Evolutionary conservation across 2,797 vertebrate genomes (phyloP).

Genomic region (Sebastes steindachneri): DNA sequence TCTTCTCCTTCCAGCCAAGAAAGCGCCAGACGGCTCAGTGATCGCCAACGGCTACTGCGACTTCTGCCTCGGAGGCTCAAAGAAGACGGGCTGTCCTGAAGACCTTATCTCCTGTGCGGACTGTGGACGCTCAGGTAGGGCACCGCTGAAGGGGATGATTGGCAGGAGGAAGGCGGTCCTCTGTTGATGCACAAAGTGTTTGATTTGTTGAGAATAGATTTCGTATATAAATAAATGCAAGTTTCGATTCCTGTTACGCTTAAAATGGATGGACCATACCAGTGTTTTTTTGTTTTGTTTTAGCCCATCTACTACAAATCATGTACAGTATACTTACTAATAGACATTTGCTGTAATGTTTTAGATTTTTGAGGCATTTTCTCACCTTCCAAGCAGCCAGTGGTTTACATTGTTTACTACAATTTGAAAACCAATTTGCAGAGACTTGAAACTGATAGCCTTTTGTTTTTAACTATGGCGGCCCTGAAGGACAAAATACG

Average conservation of each 20-base stretch:
- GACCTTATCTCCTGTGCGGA: constrained; percentile 96
- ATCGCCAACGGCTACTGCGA: constrained; percentile 96
- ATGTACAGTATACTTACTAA: constrained; percentile 29
- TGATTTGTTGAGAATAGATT: constrained; percentile 27
- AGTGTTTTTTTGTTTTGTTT: constrained; percentile 56
- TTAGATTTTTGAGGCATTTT: constrained; percentile 3
- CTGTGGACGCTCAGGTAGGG: constrained; percentile 93
- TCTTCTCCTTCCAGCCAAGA: constrained; percentile 85
- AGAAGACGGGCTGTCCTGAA: constrained; percentile 95
- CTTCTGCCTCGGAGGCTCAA: constrained; percentile 95
- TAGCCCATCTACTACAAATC: constrained; percentile 54
- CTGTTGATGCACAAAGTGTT: constrained; percentile 62
- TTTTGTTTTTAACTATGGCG: neutral
- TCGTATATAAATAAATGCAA: constrained; percentile 23
- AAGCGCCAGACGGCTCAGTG: constrained; percentile 92
- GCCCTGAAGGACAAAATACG: constrained; percentile 8
- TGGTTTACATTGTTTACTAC: neutral
- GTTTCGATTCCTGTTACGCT: constrained; percentile 18
- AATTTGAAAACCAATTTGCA: constrained; percentile 26
- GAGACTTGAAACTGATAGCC: neutral
- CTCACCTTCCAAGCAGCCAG: constrained; percentile 9
- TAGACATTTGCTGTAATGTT: constrained; percentile 36
- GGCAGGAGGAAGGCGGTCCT: constrained; percentile 72
- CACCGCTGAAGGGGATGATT: constrained; percentile 72
- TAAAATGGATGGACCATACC: constrained; percentile 73